Evolutionary conservation across 2,888 invertebrate species (phyloP), one percentile per base, ranked within the genome.

Genomic region (Omphaloscelis lunosa): DNA sequence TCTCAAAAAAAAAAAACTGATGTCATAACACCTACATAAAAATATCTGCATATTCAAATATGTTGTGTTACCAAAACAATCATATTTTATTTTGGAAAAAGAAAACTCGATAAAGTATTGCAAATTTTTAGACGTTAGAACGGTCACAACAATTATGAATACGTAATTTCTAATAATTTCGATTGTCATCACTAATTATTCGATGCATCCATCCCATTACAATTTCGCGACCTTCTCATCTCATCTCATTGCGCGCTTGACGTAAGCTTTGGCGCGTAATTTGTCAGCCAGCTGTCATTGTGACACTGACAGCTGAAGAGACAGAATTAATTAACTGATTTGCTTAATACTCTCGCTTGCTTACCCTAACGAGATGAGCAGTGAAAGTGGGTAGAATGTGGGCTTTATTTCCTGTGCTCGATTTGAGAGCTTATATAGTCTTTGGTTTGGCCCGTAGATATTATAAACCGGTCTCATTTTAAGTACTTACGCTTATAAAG

Each of bases 221-320:
- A 75, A 62, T 65, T 68, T 15, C 20, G 39, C 56, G 61, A 61
- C 68, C 65, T 68, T 79, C 48, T 23, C 48, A 67, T 58, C 17
- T 58, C 66, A 62, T 39, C 27, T 65, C 62, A 41, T n/a, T 65
- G 41, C 81, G 23, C 62, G 27, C 29, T 73, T 67, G 74, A 84
- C 71, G 80, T 70, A 80, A 72, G 69, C 56, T 80, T 80, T 66
- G 61, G 58, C 69, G 82, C 82, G 85, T 83, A 85, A 81, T 85
- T 76, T 85, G 85, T 85, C 85, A 81, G 85, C 66, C 61, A 62
- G 62, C 72, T 83, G 74, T 82, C 84, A 82, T 9, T 56, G 58
- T 76, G 53, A 72, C 72, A 62, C 15, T 81, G 72, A 79, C 84
- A 84, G 65, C 11, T 72, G 17, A 70, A 20, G 72, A 58, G 76